phyloP scores from a whole-genome alignment of 2,888 invertebrate genomes.

The Diaperis boleti region DNA sequence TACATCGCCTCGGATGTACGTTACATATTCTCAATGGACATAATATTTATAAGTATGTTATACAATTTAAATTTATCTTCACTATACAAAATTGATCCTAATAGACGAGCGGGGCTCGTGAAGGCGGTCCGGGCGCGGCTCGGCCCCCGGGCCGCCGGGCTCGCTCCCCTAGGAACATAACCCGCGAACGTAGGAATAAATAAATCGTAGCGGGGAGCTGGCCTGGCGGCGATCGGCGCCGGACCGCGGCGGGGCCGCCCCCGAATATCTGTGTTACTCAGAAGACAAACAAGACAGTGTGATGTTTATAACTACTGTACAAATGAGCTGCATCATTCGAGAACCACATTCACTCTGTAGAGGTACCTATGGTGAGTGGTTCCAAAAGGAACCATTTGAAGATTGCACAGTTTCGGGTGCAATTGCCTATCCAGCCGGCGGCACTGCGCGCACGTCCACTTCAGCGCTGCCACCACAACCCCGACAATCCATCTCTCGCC shows the following conservation, averaged over 20 bases:
- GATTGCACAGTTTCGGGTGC: slow-evolving; percentile 60
- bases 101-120: slow-evolving; percentile 52
- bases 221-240: slow-evolving; percentile 4
- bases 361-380: slow-evolving; percentile 66
- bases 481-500: too few species aligned
- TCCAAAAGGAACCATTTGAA: slow-evolving; percentile 61
- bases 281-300: slow-evolving; percentile 54
- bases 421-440: slow-evolving; percentile 45
- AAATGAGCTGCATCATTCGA: slow-evolving; percentile 63
- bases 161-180: slow-evolving; percentile 45
- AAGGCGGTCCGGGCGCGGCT: background rate
- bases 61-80: slow-evolving; percentile 62
- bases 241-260: background rate
- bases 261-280: slow-evolving; percentile 35
- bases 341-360: slow-evolving; percentile 62
- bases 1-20: slow-evolving; percentile 62
- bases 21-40: slow-evolving; percentile 58
- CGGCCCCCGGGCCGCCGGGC: background rate
- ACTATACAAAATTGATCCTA: slow-evolving; percentile 67
- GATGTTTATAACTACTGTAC: slow-evolving; percentile 59
- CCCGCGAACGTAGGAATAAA: slow-evolving; percentile 44
- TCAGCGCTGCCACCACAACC: slow-evolving; percentile 50
- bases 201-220: slow-evolving; percentile 26
- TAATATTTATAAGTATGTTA: slow-evolving; percentile 63
- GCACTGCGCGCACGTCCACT: slow-evolving; percentile 25